Evolutionary conservation across 2,797 vertebrate genomes (phyloP), one percentile per base, ranked within the genome.

Genomic region (Lutjanus campechanus): DNA sequence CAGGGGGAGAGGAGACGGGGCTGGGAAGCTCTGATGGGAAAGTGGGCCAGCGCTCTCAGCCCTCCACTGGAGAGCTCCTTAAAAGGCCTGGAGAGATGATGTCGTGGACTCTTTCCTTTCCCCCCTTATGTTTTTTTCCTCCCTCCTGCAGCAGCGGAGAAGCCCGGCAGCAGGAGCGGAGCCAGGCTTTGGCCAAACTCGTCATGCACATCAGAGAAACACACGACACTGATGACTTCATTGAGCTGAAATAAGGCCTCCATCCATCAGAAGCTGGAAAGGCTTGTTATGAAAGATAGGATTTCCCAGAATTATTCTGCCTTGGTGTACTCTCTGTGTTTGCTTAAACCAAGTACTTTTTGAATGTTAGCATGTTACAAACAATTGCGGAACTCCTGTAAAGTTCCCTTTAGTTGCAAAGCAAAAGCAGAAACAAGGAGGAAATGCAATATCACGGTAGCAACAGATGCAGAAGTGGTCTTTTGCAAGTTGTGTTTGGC

Each of bases 71-170:
- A 95, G 92, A 95, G 92, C 91, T 95, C 95, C 95, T 95, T 96
- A 96, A 95, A 96, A 96, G 96, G 96, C 85, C 90, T 89, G 94
- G 92, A 94, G 90, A 94, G 93, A 95, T 94, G 94, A 95, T 95
- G 94, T 93, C 85, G 93, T 91, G 84, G 91, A 91, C 88, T 88
- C 91, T 80, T 81, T 83, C 77, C 81, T 75, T 67, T 56, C 15
- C 46, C 66, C 69, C 65, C 67, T 83, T 77, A 46, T 77, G 86
- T 69, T 82, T 85, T 84, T 82, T 77, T 69, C 61, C 72, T 86
- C 70, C 82, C 84, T 85, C 76, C 74, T 61, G 20, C 71, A 85
- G 72, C 82, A 67, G 60, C 16, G 50, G 82, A 91, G 91, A 87
- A 93, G 88, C 85, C 89, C 89, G 6, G 82, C 82, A 85, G 89